Base-by-base conservation (phyloP, 2,888 invertebrate species). In the Stenodera caucasica region DNA sequence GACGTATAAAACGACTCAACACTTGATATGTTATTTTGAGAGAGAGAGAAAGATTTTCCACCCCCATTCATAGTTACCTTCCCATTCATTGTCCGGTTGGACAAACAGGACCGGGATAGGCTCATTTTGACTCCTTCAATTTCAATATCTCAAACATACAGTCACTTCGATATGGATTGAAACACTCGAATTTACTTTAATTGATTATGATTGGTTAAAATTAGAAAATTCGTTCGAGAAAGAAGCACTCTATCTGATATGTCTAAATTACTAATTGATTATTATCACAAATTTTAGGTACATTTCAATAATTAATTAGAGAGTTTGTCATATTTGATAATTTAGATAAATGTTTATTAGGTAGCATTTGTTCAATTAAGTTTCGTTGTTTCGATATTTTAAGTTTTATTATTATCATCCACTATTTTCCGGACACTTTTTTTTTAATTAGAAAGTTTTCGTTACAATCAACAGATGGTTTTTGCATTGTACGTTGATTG, bases 91-190 rank as follows among this genome's bases (percentile, higher is more conserved):
- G 68, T 68, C 65, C 75, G 67, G 63, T 68, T 75, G 49, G 75
- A 72, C 67, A 75, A 66, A 61, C 75, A 75, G 53, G 77, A 77
- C 60, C 76, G 73, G 53, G 74, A 71, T 60, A 75, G 67, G 67
- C 77, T 77, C 77, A 77, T 77, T 58, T 55, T 60, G 57, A 63
- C 57, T 61, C 52, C 51, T 50, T 12, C 5, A 37, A n/a, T n/a
- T n/a, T n/a, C n/a, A n/a, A n/a, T n/a, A n/a, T n/a, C n/a, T n/a
- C n/a, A n/a, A n/a, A n/a, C n/a, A n/a, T n/a, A n/a, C n/a, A n/a
- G n/a, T n/a, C n/a, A n/a, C n/a, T n/a, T n/a, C n/a, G n/a, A n/a
- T 26, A 26, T 5, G 26, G 5, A 26, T 26, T 26, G 2, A 30
- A 30, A 7, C 6, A 30, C 30, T 30, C n/a, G n/a, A n/a, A n/a